These are phyloP conservation scores for Strigamia crassipes DNA, from an alignment of 2,888 invertebrate species.

Conservation along the genomic window DNA sequence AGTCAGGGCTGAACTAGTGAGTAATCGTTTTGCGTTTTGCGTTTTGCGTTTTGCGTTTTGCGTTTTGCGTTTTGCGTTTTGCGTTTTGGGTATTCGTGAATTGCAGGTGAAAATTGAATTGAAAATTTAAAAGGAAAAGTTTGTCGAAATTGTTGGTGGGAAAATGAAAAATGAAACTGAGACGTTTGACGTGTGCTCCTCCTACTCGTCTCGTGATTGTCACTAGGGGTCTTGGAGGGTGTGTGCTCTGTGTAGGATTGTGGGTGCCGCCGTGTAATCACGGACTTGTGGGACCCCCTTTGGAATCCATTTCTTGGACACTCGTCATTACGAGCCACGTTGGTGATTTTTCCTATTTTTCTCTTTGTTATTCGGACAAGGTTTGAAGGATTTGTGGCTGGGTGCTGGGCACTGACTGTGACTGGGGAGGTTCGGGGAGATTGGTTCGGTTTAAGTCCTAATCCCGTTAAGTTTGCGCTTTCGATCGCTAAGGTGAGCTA, in stretches of 20 bases:
- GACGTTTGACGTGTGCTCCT: background rate
- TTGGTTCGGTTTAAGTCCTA: background rate
- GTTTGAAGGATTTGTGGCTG: background rate
- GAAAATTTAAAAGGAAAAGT: background rate
- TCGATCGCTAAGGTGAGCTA: too few relatives aligned
- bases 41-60: too few relatives aligned
- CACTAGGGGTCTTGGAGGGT: background rate
- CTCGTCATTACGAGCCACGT: background rate
- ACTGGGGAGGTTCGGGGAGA: too few relatives aligned
- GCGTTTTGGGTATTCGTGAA: too few relatives aligned
- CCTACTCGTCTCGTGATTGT: background rate
- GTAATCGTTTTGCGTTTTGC: too few relatives aligned
- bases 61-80: too few relatives aligned
- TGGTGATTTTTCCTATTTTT: background rate
- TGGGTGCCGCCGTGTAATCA: constrained; percentile 19
- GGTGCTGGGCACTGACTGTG: too few relatives aligned
- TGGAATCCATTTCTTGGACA: background rate
- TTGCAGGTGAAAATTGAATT: background rate
- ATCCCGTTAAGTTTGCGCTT: background rate
- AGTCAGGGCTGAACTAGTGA: too few relatives aligned
- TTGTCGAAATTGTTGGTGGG: background rate
- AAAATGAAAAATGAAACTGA: background rate
- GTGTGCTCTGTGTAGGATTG: constrained; percentile 8
- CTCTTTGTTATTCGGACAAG: background rate
- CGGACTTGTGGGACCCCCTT: background rate